phyloP scores from a whole-genome alignment of 1,140 invertebrate species.

The Camponotus vicinus region DNA sequence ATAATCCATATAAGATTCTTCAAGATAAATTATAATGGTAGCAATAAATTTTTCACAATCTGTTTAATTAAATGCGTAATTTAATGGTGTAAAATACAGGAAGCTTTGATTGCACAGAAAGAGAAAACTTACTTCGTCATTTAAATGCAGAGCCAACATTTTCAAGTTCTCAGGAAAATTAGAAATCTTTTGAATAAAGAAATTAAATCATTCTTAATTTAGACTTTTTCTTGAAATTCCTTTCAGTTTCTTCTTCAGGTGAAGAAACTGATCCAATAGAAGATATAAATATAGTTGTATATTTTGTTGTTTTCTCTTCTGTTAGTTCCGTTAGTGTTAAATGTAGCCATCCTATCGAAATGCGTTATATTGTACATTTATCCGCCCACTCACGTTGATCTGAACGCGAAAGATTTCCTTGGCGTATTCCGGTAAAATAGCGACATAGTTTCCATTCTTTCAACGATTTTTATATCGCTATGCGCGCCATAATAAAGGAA shows the following conservation, averaged over 20 bases:
- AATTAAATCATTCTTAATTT: constrained; percentile 51
- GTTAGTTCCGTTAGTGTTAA: background rate
- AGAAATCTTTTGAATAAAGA: constrained; percentile 28
- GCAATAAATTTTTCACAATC: constrained; percentile 3
- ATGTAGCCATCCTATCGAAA: background rate
- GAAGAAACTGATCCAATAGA: background rate
- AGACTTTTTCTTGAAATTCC: background rate
- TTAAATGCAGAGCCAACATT: constrained; percentile 40
- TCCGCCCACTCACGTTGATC: background rate
- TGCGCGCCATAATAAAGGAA: constrained; percentile 35
- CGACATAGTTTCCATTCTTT: constrained; percentile 15
- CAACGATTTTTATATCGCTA: constrained; percentile 37
- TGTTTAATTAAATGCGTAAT: constrained; percentile 33
- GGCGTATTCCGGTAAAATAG: constrained; percentile 32
- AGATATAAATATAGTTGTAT: background rate
- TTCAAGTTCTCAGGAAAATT: background rate
- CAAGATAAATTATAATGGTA: background rate
- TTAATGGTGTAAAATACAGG: constrained; percentile 38
- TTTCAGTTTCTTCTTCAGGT: background rate
- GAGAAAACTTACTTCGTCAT: constrained; percentile 23
- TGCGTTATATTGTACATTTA: background rate
- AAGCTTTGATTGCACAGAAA: constrained; percentile 4
- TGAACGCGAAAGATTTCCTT: constrained; percentile 14
- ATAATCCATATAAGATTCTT: background rate
- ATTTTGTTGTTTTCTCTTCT: background rate